Evolutionary conservation across 2,797 vertebrate genomes (phyloP), one percentile per base, ranked within the genome.

Genomic region (Orestias chungarensis): DNA sequence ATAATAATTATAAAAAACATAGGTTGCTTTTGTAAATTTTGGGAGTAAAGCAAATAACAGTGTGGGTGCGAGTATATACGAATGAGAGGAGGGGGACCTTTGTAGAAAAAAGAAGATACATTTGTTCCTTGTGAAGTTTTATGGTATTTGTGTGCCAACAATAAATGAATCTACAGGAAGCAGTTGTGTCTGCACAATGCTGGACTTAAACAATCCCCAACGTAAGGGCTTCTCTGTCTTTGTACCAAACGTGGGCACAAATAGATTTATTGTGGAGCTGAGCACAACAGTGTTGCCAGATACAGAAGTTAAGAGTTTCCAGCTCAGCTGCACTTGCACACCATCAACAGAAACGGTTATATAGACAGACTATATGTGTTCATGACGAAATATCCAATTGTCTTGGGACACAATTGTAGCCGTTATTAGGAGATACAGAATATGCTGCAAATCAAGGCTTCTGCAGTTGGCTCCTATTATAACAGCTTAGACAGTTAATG

Each of bases 121-220:
- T 71, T 71, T 71, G 44, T 29, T 64, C n/a, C 44, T 50, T 55
- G 15, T 27, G 35, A 62, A 71, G 33, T 64, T 64, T 25, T 35
- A 38, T 42, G 62, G 33, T 50, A 12, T 40, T n/a, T 50, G 20
- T 62, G 55, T 47, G 23, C 31, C 43, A 71, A 50, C 61, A 40
- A 49, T 18, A 62, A 62, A 70, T 49, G 20, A 35, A 25, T 49
- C 9, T 20, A 50, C 14, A 25, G 59, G 15, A 35, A 46, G 33
- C 43, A 29, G 59, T 11, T 29, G 27, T 29, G n/a, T 14, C 33
- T 17, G 9, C 14, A 70, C 20, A 20, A 31, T 33, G 18, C 4
- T 64, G 35, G 38, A 40, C 35, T 2, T 38, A 49, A 61, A 62
- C 68, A 20, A 50, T 47, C 43, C 27, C 31, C 44, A 50, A 64